A percentile compares a stretch with the other conserved stretches of the same genome.
Conservation (phyloP, 1,140 invertebrate species). For the Aphidius gifuensis region DNA sequence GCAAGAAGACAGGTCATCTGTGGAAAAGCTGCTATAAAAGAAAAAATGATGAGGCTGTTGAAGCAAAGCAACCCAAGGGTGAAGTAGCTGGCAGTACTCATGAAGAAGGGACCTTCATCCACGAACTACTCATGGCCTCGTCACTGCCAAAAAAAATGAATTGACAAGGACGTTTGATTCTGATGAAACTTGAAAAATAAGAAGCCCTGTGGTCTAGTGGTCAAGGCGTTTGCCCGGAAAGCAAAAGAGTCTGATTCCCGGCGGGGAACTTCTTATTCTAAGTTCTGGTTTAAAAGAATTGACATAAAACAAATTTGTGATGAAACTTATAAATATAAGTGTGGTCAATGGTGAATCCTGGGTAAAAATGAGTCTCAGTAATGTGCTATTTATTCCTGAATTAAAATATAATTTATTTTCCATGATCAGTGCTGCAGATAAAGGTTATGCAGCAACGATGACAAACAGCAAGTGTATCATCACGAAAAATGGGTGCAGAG, state of each 20-base stretch:
- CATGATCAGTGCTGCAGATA: conserved; percentile 5
- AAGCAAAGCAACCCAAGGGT: background rate
- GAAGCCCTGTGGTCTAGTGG: conserved; percentile 29
- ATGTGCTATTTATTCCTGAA: conserved; percentile 44
- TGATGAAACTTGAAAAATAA: conserved; percentile 28
- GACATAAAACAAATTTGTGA: conserved; percentile 14
- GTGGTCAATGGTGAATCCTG: conserved; percentile 20
- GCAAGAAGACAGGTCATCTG: conserved; percentile 23
- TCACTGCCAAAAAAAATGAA: background rate
- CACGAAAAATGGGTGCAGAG: background rate
- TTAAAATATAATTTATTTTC: conserved; percentile 21
- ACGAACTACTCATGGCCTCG: conserved; percentile 8
- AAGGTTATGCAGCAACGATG: background rate
- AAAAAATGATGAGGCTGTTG: background rate
- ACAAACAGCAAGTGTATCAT: background rate
- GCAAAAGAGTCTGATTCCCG: conserved; percentile 1
- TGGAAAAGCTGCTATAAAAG: background rate
- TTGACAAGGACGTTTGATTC: conserved; percentile 25
- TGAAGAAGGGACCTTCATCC: conserved; percentile 13
- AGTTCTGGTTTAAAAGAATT: too few species aligned
- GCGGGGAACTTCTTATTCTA: conserved; percentile 9
- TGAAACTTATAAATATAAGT: conserved; percentile 12
- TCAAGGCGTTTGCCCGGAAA: background rate
- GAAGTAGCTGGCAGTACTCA: background rate
- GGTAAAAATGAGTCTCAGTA: conserved; percentile 28